phyloP scores from a whole-genome alignment of 1,140 invertebrate species.

The Diprion similis region DNA sequence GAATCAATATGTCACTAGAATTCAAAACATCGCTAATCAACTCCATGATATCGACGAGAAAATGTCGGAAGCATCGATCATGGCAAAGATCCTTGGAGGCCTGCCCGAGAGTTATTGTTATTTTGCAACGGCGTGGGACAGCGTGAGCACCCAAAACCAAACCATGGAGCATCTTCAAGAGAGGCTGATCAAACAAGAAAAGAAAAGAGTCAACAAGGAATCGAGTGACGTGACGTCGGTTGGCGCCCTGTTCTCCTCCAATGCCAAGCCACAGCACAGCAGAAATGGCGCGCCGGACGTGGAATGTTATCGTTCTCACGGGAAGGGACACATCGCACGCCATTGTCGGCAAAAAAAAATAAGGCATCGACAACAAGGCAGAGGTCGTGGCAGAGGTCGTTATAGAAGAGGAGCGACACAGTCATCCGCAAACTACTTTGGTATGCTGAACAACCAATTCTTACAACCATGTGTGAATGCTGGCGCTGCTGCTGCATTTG shows the following conservation, averaged over 20 bases:
- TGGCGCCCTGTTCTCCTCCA: neutral
- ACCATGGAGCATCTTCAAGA: conserved; percentile 16
- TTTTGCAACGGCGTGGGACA: conserved; percentile 26
- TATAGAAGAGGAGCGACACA: neutral
- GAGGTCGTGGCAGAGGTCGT: too few relatives aligned
- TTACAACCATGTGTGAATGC: neutral
- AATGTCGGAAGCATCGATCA: conserved; percentile 25
- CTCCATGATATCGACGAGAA: neutral
- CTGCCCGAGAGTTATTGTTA: conserved; percentile 12
- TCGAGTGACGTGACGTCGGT: neutral
- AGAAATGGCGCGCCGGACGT: neutral
- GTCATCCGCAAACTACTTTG: neutral
- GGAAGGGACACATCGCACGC: neutral
- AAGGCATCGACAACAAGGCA: neutral
- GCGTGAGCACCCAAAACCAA: neutral
- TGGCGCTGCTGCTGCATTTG: neutral
- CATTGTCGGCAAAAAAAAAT: neutral
- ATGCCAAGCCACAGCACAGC: neutral
- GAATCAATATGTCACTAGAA: conserved; percentile 15
- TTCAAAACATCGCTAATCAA: too few relatives aligned
- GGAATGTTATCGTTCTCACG: neutral
- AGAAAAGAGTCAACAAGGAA: neutral
- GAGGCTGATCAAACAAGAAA: neutral
- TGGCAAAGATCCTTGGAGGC: conserved; percentile 25
- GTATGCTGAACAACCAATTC: neutral